Percentiles rank a stretch among this genome's conserved stretches.
phyloP scores from a whole-genome alignment of 2,888 invertebrate genomes.

The Brachyopa scutellaris region DNA sequence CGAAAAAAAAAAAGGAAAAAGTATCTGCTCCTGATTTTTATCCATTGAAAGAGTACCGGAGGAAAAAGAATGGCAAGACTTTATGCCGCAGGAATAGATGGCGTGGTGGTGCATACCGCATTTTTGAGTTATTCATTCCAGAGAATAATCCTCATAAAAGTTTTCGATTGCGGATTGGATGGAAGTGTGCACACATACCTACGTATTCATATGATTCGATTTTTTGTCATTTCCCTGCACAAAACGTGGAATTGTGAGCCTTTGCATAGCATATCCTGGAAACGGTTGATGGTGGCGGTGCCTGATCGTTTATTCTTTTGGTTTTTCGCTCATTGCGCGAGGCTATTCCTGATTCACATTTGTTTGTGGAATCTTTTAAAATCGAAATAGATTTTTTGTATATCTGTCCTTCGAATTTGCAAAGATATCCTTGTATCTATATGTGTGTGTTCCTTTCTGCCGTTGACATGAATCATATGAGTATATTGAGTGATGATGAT shows the following conservation, averaged over 20 bases:
- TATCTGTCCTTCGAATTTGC: slow-evolving; percentile 14
- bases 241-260: slow-evolving; percentile 50
- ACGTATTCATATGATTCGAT: too few species aligned
- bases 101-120: slow-evolving; percentile 33
- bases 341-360: background rate
- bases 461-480: slow-evolving; percentile 1
- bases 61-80: background rate
- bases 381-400: slow-evolving; percentile 1
- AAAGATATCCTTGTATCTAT: background rate
- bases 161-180: slow-evolving; percentile 10
- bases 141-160: slow-evolving; percentile 15
- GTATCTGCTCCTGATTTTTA: slow-evolving; percentile 51
- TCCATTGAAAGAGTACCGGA: slow-evolving; percentile 45
- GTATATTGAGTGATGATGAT: slow-evolving; percentile 10
- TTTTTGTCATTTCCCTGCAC: slow-evolving; percentile 31
- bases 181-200: too few species aligned
- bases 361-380: slow-evolving; percentile 31
- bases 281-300: slow-evolving; percentile 25
- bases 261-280: slow-evolving; percentile 34
- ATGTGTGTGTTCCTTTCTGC: background rate
- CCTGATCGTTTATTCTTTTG: slow-evolving; percentile 14
- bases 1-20: slow-evolving; percentile 15
- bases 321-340: background rate
- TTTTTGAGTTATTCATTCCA: background rate
- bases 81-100: slow-evolving; percentile 40